A percentile compares a stretch with the other conserved stretches of the same genome.
These are phyloP conservation scores for Orientallactaga bullata DNA, from an alignment of 2,113 vertebrate genomes.

Conservation along the genomic window DNA sequence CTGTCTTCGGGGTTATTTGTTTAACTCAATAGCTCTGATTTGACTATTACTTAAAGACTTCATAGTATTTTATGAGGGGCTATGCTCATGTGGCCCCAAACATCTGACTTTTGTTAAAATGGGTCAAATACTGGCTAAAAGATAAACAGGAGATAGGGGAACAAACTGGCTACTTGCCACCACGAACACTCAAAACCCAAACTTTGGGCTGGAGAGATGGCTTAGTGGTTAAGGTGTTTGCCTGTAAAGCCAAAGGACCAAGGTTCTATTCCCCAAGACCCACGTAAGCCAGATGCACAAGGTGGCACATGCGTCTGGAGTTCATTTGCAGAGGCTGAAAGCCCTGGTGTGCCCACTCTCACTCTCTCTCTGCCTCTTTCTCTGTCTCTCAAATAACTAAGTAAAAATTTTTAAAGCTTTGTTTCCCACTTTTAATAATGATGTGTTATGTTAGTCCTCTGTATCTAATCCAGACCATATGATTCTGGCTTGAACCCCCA, in stretches of 20 bases:
- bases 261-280: no score
- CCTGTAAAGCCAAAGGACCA: no score
- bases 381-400: no score
- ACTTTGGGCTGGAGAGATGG: no score
- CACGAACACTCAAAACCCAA: background rate
- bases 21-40: background rate
- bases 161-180: background rate
- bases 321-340: no score
- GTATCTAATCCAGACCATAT: background rate
- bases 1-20: background rate
- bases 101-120: background rate
- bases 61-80: background rate
- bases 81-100: background rate
- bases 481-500: background rate
- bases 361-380: no score
- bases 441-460: background rate
- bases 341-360: no score
- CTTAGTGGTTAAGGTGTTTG: no score
- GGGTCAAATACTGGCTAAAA: background rate
- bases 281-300: no score
- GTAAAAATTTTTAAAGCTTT: background rate
- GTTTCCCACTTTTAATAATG: background rate
- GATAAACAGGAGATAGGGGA: background rate
- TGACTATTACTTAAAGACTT: constrained; percentile 37
- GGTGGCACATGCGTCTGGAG: no score